Conservation (phyloP, 2,113 vertebrate species). For the Dasyprocta punctata region DNA sequence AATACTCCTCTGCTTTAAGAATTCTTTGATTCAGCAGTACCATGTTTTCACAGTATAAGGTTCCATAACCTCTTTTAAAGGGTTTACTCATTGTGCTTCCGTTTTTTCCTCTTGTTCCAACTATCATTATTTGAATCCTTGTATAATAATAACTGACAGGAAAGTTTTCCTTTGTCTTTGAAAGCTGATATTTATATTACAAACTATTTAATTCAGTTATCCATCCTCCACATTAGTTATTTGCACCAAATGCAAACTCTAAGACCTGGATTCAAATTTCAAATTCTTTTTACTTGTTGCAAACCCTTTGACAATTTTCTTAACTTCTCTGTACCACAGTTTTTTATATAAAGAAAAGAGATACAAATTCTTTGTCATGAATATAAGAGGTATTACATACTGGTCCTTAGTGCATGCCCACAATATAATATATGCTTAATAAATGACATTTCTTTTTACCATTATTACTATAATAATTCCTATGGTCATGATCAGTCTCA, state of each 20-base stretch:
- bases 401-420: background rate
- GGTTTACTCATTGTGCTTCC: background rate
- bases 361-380: background rate
- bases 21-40: background rate
- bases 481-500: background rate
- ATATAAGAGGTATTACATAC: background rate
- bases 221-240: background rate
- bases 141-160: background rate
- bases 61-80: background rate
- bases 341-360: background rate
- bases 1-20: background rate
- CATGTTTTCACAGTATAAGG: background rate
- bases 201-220: background rate
- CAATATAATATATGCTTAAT: background rate
- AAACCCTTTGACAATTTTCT: background rate
- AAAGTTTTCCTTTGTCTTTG: background rate
- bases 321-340: background rate
- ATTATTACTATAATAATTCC: background rate
- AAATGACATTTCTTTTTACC: background rate
- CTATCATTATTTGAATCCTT: background rate
- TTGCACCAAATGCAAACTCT: background rate
- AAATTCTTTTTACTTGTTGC: background rate
- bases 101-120: background rate
- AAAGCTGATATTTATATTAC: background rate
- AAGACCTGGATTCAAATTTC: background rate